Percentiles rank a stretch among this genome's conserved stretches.
Conservation (phyloP, 2,113 vertebrate genomes). For the Raphicerus campestris region DNA sequence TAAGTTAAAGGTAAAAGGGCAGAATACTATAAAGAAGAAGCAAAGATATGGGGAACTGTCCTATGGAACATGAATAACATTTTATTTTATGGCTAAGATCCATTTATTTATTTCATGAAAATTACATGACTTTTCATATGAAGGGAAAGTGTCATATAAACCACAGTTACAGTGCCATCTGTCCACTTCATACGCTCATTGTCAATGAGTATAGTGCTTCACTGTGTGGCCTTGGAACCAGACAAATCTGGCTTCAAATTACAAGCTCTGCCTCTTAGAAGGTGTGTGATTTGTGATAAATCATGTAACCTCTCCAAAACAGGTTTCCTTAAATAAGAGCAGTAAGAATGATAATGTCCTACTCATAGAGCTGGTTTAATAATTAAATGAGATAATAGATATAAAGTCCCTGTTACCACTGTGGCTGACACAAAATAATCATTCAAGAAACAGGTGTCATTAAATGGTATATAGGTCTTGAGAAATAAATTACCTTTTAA, state of each 20-base stretch:
- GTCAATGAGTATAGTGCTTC: not conserved
- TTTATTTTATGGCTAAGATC: not conserved
- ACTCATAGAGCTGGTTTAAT: not conserved
- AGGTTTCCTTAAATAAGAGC: not conserved
- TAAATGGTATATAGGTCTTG: not conserved
- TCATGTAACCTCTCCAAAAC: not conserved
- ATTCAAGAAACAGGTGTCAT: not conserved
- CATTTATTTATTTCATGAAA: not conserved
- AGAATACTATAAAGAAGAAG: not conserved
- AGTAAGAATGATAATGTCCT: not conserved
- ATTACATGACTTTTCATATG: not conserved
- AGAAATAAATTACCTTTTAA: not conserved
- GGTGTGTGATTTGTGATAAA: not conserved
- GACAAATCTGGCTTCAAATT: not conserved
- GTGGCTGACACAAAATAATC: not conserved
- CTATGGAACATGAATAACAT: not conserved
- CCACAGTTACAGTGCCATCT: not conserved
- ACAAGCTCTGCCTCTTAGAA: not conserved
- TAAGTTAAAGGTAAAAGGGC: not conserved
- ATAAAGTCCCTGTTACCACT: not conserved
- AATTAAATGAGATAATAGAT: not conserved
- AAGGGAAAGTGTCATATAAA: not conserved
- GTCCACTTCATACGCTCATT: not conserved
- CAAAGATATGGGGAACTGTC: not conserved
- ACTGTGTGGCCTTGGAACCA: not conserved